A percentile compares a stretch with the other conserved stretches of the same genome.
phyloP scores from a whole-genome alignment of 2,888 invertebrate genomes.

The Amblyjoppa fuscipennis region DNA sequence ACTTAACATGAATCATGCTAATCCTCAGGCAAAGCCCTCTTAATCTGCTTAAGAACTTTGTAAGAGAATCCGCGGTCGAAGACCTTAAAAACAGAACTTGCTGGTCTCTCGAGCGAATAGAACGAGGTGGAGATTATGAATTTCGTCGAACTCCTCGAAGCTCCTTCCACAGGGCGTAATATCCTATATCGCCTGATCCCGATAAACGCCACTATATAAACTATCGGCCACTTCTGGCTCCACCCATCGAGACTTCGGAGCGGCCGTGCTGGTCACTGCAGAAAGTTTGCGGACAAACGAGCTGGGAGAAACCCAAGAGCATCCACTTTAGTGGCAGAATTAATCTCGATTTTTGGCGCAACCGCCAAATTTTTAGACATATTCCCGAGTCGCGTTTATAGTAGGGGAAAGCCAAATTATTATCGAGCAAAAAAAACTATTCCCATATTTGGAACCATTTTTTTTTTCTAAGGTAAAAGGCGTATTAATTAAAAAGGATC shows the following conservation, averaged over 20 bases:
- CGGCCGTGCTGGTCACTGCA: not conserved
- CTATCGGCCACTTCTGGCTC: not conserved
- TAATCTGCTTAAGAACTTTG: not conserved
- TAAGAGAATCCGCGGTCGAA: not conserved
- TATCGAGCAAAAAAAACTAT: too few species aligned
- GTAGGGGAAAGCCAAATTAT: too few species aligned
- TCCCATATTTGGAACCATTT: too few species aligned
- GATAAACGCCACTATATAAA: not conserved
- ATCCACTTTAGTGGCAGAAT: not conserved
- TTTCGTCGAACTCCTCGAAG: slow-evolving; percentile 16
- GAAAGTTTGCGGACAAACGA: not conserved
- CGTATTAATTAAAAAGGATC: not conserved
- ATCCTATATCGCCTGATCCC: not conserved
- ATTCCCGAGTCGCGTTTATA: too few species aligned
- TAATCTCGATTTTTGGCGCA: slow-evolving; percentile 4
- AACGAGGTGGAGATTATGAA: slow-evolving; percentile 13
- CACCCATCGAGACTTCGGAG: not conserved
- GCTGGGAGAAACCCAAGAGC: not conserved
- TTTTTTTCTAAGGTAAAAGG: too few species aligned
- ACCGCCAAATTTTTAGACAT: not conserved
- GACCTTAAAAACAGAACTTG: slow-evolving; percentile 14
- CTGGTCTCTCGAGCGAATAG: not conserved
- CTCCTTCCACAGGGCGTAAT: not conserved
- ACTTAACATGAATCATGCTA: not conserved
- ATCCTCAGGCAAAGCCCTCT: not conserved